Evolutionary conservation across 2,113 vertebrate species (phyloP).

Genomic region (Brachyistius frenatus): DNA sequence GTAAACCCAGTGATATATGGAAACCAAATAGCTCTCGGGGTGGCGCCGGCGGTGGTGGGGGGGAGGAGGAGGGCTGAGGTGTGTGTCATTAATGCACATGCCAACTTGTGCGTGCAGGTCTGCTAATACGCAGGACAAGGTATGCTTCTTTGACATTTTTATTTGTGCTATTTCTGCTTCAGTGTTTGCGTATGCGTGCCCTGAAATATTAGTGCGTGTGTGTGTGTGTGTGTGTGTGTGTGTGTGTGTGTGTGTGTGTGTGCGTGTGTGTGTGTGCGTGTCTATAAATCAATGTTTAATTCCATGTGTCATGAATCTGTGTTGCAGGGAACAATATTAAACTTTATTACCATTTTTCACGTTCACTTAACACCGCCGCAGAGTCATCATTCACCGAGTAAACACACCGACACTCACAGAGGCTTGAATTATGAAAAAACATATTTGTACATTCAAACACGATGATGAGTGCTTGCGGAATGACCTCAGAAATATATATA

Average conservation of each 20-base stretch:
- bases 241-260: slow-evolving; percentile 13
- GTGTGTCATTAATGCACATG: not conserved
- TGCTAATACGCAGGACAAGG: slow-evolving; percentile 13
- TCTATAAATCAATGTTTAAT: slow-evolving; percentile 70
- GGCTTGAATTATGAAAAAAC: not conserved
- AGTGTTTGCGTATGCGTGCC: not conserved
- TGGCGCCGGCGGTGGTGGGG: not conserved
- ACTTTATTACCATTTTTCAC: slow-evolving; percentile 64
- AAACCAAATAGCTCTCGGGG: slow-evolving; percentile 83
- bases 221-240: slow-evolving; percentile 18
- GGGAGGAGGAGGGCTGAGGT: not conserved
- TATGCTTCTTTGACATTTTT: not conserved
- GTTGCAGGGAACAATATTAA: slow-evolving; percentile 67
- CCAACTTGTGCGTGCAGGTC: not conserved
- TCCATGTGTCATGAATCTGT: slow-evolving; percentile 70
- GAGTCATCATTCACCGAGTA: slow-evolving; percentile 54
- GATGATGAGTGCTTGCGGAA: too few relatives aligned
- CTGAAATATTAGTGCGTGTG: not conserved
- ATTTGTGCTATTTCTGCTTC: not conserved
- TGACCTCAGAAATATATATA: too few relatives aligned
- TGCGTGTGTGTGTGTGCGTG: slow-evolving; percentile 18
- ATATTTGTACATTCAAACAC: not conserved
- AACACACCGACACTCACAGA: slow-evolving; percentile 18
- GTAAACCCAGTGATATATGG: slow-evolving; percentile 85
- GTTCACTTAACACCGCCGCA: slow-evolving; percentile 57